These are phyloP conservation scores for Trogon melanurus DNA, from an alignment of 2,113 vertebrate genomes.

Conservation along the genomic window DNA sequence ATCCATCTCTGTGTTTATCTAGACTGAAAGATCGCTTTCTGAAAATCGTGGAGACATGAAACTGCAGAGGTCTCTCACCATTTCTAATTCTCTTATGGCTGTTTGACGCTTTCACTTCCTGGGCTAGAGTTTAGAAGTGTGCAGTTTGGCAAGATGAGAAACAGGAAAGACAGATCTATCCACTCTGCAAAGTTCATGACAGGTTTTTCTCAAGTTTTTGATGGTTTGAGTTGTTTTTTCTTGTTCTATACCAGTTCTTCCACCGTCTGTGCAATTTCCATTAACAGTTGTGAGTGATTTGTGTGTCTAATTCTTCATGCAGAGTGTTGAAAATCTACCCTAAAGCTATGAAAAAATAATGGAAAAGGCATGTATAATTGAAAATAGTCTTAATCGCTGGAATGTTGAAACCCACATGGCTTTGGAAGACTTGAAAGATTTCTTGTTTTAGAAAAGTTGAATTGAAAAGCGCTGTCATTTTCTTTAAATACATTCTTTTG, in stretches of 20 bases:
- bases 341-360: constrained; percentile 69
- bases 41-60: not conserved
- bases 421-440: constrained; percentile 60
- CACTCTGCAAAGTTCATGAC: not conserved
- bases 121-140: not conserved
- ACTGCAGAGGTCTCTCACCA: not conserved
- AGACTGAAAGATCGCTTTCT: not conserved
- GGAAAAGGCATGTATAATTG: constrained; percentile 61
- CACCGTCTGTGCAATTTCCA: constrained; percentile 44
- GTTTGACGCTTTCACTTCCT: not conserved
- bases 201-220: constrained; percentile 1
- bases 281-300: constrained; percentile 65
- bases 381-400: constrained; percentile 64
- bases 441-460: constrained; percentile 73
- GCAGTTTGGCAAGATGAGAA: not conserved
- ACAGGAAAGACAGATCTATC: not conserved
- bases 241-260: constrained; percentile 29
- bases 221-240: constrained; percentile 46
- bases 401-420: constrained; percentile 32
- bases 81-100: not conserved
- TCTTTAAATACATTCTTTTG: constrained; percentile 81
- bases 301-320: constrained; percentile 65
- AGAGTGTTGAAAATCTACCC: constrained; percentile 61
- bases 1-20: not conserved
- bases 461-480: constrained; percentile 77